Evolutionary conservation across 2,113 vertebrate genomes (phyloP), one percentile per base, ranked within the genome.

Genomic region (Motacilla tschutschensis): DNA sequence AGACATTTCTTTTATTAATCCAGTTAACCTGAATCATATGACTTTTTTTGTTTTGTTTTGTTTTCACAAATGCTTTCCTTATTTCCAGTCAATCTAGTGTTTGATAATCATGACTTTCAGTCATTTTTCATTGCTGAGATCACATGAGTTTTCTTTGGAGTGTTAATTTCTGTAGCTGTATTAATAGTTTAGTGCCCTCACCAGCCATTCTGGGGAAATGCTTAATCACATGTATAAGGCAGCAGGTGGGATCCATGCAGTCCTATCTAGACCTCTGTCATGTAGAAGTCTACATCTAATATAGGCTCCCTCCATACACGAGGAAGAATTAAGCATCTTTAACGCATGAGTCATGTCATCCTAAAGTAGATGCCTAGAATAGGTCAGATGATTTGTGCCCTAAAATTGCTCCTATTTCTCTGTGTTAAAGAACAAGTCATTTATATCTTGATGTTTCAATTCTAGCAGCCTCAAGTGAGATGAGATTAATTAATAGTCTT

Each of bases 151-250:
- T 92, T 87, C 75, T 82, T 63, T 88, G 64, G 53, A 86, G 75
- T 71, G 74, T 71, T 82, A 87, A 91, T 93, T 74, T 53, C 28
- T 82, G 51, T 24, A 54, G 19, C 24, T 80, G 6, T 93, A 95
- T 94, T 94, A 93, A 89, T 93, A 92, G 87, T 85, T 90, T 38
- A 70, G 70, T 95, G 91, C 69, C 46, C 79, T 95, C 94, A 89
- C n/a, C 57, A 60, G 53, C 85, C 87, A 24, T 92, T 87, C 91
- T 92, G 76, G 87, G 87, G 72, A 92, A 93, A 92, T 77, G 77
- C 82, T 92, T 69, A 85, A 92, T 94, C 85, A 95, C 83, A 41
- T 77, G 60, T 90, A 53, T 59, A 63, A 79, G 1, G 2, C 67
- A 87, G 89, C 82, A 93, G 87, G 87, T 92, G 91, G 82, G 93